Conservation (phyloP, 1,140 invertebrate species). For the Zaprionus africanus region DNA sequence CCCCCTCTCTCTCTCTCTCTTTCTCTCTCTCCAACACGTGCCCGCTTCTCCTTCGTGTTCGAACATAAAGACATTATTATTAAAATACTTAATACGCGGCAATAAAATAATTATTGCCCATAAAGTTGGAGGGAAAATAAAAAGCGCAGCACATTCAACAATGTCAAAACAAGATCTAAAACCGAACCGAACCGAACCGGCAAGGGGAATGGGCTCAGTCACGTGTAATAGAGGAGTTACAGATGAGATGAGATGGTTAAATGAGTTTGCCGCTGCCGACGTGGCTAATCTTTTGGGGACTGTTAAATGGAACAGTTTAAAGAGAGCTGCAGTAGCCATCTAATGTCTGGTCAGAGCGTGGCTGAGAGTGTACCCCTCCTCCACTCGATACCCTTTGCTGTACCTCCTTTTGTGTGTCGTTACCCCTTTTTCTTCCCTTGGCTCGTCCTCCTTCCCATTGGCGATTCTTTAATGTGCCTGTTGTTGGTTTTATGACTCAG, state of each 20-base stretch:
- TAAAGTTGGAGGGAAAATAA: conserved; percentile 27
- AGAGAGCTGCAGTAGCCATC: conserved; percentile 19
- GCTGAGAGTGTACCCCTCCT: not conserved
- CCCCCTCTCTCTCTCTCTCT: not conserved
- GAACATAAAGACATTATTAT: conserved; percentile 8
- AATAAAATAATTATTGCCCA: conserved; percentile 31
- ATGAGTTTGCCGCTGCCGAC: conserved; percentile 1
- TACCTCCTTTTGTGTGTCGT: not conserved
- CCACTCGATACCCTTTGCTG: conserved; percentile 16
- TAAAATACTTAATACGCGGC: conserved; percentile 24
- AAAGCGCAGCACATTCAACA: conserved; percentile 19
- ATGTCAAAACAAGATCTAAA: conserved; percentile 28
- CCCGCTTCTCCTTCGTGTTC: not conserved
- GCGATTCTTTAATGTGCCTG: conserved; percentile 59
- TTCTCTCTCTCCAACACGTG: not conserved
- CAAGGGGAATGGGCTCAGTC: not conserved
- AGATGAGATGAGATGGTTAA: conserved; percentile 26
- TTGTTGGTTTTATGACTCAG: conserved; percentile 78
- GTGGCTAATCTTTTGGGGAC: conserved; percentile 22
- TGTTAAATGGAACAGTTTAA: conserved; percentile 44
- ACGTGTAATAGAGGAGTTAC: not conserved
- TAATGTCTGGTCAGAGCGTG: conserved; percentile 8
- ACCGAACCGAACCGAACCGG: not conserved
- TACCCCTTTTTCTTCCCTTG: not conserved
- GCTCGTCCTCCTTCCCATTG: conserved; percentile 21